A percentile compares a stretch with the other conserved stretches of the same genome.
These are phyloP conservation scores for Tholera decimalis DNA, from an alignment of 2,888 invertebrate species.

Conservation along the genomic window DNA sequence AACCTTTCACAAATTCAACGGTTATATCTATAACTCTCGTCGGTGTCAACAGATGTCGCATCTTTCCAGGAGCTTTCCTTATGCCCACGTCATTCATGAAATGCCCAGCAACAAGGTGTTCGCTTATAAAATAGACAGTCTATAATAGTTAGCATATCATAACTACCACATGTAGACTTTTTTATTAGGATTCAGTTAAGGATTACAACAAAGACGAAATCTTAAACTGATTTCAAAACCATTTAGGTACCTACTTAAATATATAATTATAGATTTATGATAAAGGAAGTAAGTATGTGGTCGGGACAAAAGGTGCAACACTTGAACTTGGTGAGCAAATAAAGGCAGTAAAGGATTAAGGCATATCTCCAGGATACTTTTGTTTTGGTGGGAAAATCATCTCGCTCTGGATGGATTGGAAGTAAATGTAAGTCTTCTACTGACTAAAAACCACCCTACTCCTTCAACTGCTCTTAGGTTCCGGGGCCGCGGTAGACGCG, in stretches of 20 bases:
- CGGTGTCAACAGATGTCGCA: slow-evolving; percentile 31
- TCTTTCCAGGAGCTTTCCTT: not conserved
- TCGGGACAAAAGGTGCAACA: not conserved
- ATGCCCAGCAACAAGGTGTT: no score
- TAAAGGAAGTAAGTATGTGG: no score
- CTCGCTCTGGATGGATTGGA: not conserved
- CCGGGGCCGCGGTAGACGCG: no score
- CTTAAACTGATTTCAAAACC: not conserved
- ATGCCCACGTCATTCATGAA: slow-evolving; percentile 1
- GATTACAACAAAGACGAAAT: not conserved
- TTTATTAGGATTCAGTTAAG: slow-evolving; percentile 1
- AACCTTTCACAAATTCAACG: not conserved
- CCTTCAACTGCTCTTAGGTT: no score
- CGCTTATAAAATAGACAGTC: not conserved
- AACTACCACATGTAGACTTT: not conserved
- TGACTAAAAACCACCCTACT: no score
- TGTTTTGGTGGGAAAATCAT: no score
- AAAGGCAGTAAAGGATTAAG: no score
- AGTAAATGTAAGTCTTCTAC: no score
- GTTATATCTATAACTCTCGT: not conserved
- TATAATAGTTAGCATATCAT: slow-evolving; percentile 7
- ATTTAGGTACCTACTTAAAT: no score
- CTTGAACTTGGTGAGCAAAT: not conserved
- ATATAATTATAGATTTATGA: no score
- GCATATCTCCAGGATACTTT: no score